Evolutionary conservation across 2,888 invertebrate genomes (phyloP), one percentile per base, ranked within the genome.

Genomic region (Macaria notata): DNA sequence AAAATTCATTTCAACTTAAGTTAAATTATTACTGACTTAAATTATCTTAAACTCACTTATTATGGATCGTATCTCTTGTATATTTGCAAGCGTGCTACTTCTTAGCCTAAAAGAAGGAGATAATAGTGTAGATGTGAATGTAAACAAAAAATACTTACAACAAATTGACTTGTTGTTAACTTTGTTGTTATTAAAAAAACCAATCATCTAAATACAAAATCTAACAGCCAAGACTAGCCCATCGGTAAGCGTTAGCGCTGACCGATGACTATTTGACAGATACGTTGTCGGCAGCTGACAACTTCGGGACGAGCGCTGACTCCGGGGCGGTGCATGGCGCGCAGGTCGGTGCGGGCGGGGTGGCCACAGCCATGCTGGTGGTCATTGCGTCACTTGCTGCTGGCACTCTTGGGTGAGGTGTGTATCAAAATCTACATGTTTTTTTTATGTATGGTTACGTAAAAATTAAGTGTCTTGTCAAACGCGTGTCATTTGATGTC

Each of bases 401-500:
- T 56, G 95, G 95, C 71, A 93, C 94, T 68, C 92, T 95, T 76
- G 95, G 95, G 95, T 95, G 95, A 95, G 95, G 95, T 95, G 70
- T 81, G 95, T 93, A 47, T 58, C 56, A 3, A 63, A 4, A 36
- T 36, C 7, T 6, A 6, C 7, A 36, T 36, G 19, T 19, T 19
- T 19, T 19, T 1, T 19, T 19, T 19, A 30, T 29, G 9, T 2
- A 4, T 29, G 29, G 3, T 38, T 46, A 19, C 19, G 3, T 46
- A 19, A 7, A 38, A 8, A 38, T 38, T 38, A 38, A 38, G 38
- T 8, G 1, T 38, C 6, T 8, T 5, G 6, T 38, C 8, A 38
- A 38, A 5, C 38, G 38, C 38, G 8, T 38, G 6, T 38, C 38
- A 8, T 8, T 1, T 38, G 3, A 2, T 38, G 3, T 1, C 5